These are phyloP conservation scores for Hololepta plana DNA, from an alignment of 2,888 invertebrate genomes.

Conservation along the genomic window DNA sequence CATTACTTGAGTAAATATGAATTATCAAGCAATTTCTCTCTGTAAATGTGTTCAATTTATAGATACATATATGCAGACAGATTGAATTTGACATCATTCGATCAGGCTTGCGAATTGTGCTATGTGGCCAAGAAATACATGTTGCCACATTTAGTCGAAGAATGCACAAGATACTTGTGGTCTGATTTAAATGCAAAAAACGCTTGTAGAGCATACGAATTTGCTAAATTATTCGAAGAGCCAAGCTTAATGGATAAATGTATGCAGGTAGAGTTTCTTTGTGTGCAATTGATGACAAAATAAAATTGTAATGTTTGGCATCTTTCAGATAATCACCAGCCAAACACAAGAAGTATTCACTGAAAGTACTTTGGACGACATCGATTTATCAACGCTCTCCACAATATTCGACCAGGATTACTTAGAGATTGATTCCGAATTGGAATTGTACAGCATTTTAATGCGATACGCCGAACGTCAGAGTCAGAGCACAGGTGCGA, in stretches of 20 bases:
- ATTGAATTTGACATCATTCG: slow-evolving; percentile 63
- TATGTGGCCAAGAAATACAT: slow-evolving; percentile 81
- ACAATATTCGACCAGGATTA: slow-evolving; percentile 59
- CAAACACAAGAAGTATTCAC: slow-evolving; percentile 58
- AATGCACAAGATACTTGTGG: slow-evolving; percentile 73
- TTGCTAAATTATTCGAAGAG: slow-evolving; percentile 71
- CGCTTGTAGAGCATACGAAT: slow-evolving; percentile 72
- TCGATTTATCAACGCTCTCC: slow-evolving; percentile 54
- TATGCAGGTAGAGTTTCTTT: slow-evolving; percentile 36
- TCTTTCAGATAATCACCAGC: slow-evolving; percentile 49
- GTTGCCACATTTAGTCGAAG: slow-evolving; percentile 65
- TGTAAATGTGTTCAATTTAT: neutral
- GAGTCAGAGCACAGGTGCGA: slow-evolving; percentile 31
- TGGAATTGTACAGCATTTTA: slow-evolving; percentile 58
- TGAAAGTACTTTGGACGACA: slow-evolving; percentile 60
- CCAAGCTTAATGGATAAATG: slow-evolving; percentile 66
- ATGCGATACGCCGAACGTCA: slow-evolving; percentile 45
- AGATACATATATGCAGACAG: slow-evolving; percentile 70
- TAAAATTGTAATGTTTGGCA: slow-evolving; percentile 2
- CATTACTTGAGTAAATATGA: slow-evolving; percentile 50
- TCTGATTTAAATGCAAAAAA: slow-evolving; percentile 60
- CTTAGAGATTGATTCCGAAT: slow-evolving; percentile 53
- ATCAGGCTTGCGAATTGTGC: slow-evolving; percentile 72
- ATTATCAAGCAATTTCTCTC: slow-evolving; percentile 5
- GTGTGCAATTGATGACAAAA: slow-evolving; percentile 1